phyloP scores from a whole-genome alignment of 2,113 vertebrate genomes.

The Engystomops pustulosus region DNA sequence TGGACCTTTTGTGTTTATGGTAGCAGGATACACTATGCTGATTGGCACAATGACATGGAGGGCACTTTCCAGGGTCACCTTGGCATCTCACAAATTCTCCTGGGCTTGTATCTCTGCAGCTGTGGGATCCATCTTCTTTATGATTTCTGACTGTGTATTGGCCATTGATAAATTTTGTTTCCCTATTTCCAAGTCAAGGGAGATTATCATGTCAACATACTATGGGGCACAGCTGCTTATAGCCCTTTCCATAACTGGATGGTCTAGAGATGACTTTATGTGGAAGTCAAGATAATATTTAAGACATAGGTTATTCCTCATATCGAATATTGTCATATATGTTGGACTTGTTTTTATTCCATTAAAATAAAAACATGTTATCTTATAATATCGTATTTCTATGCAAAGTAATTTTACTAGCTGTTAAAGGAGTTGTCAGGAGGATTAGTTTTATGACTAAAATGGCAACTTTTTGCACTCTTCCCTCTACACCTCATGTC shows the following conservation, averaged over 20 bases:
- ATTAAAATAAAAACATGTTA: not conserved
- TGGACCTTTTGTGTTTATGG: slow-evolving; percentile 64
- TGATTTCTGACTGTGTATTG: slow-evolving; percentile 75
- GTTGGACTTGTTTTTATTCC: not conserved
- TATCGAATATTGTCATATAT: not conserved
- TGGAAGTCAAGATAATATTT: slow-evolving; percentile 36
- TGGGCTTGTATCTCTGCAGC: slow-evolving; percentile 36
- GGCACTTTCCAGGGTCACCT: slow-evolving; percentile 61
- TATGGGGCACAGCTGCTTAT: slow-evolving; percentile 82
- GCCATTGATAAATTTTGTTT: slow-evolving; percentile 74
- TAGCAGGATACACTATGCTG: slow-evolving; percentile 68
- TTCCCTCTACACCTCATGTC: too few species aligned
- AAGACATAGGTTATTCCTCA: not conserved
- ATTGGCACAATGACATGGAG: slow-evolving; percentile 73
- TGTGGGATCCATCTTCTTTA: slow-evolving; percentile 75
- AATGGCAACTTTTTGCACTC: too few species aligned
- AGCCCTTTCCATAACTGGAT: slow-evolving; percentile 56
- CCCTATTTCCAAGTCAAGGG: slow-evolving; percentile 48
- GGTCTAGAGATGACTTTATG: not conserved
- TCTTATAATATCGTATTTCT: not conserved
- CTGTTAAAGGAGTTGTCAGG: too few species aligned
- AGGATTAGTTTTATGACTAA: too few species aligned
- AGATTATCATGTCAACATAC: slow-evolving; percentile 79
- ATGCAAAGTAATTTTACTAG: not conserved
- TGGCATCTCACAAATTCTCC: slow-evolving; percentile 27